Conservation (phyloP, 2,113 vertebrate genomes). For the Mastomys natalensis region DNA sequence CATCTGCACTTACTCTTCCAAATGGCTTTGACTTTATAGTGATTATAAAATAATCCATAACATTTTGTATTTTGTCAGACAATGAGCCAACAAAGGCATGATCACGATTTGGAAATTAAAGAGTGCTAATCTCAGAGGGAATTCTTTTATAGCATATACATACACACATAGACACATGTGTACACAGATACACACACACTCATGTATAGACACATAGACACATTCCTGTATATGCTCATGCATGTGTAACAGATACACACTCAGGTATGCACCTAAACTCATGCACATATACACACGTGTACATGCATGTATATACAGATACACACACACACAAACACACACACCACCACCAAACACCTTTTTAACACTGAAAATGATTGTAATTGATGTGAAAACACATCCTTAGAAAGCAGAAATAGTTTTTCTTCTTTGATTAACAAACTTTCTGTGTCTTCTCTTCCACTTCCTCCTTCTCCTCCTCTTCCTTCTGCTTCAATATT, state of each 20-base stretch:
- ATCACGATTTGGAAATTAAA: neutral
- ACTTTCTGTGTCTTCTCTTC: neutral
- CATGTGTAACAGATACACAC: neutral
- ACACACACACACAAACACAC: neutral
- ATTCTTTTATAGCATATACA: neutral
- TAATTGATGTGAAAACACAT: neutral
- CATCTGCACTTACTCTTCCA: constrained; percentile 33
- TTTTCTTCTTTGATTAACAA: neutral
- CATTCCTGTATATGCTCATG: neutral
- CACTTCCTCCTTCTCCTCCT: neutral
- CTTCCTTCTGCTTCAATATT: neutral
- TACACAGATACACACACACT: too few relatives aligned
- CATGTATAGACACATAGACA: too few relatives aligned
- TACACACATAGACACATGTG: neutral
- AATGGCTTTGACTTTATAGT: neutral
- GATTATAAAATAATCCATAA: constrained; percentile 41
- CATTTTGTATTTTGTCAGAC: neutral
- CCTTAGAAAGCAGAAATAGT: neutral
- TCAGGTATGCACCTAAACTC: too few relatives aligned
- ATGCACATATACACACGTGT: neutral
- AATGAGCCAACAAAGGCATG: neutral
- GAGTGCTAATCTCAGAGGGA: neutral
- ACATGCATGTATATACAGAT: too few relatives aligned
- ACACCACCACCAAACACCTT: neutral
- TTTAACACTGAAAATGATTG: neutral